phyloP scores from a whole-genome alignment of 92 coral and sea anemone species.

The Palythoa grandiflora region DNA sequence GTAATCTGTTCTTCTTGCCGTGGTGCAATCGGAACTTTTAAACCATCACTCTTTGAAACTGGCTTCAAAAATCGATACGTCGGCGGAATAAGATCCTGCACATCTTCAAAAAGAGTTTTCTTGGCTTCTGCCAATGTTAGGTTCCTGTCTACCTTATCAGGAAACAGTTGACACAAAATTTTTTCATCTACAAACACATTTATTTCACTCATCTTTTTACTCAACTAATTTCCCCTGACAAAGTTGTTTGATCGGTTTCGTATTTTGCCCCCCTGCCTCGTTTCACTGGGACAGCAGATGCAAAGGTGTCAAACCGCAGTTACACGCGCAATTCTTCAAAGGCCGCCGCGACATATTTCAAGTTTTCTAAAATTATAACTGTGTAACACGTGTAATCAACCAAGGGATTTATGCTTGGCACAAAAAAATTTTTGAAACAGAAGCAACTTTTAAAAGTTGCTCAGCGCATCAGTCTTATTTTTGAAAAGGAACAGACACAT shows the following conservation, averaged over 20 bases:
- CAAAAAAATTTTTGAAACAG: neutral
- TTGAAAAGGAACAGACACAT: too few species aligned
- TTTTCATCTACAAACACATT: conserved; percentile 21
- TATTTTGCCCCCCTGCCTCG: neutral
- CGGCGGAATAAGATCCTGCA: conserved; percentile 1
- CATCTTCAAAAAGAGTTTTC: conserved; percentile 45
- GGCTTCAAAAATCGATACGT: conserved; percentile 40
- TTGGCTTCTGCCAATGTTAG: conserved; percentile 11
- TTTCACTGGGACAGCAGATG: neutral
- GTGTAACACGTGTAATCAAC: neutral
- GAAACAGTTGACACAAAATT: neutral
- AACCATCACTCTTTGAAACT: conserved; percentile 24
- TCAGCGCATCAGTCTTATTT: too few species aligned
- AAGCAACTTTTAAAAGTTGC: neutral
- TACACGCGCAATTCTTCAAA: neutral
- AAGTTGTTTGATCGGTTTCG: neutral
- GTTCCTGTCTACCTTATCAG: neutral
- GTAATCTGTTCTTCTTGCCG: conserved; percentile 36
- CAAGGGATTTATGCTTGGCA: neutral
- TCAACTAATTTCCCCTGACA: neutral
- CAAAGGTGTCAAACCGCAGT: neutral
- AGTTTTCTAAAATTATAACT: neutral
- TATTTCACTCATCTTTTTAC: conserved; percentile 20
- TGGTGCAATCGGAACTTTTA: conserved; percentile 40
- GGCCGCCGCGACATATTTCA: neutral